phyloP scores from a whole-genome alignment of 1,140 invertebrate species.

The Sycobia sp. region DNA sequence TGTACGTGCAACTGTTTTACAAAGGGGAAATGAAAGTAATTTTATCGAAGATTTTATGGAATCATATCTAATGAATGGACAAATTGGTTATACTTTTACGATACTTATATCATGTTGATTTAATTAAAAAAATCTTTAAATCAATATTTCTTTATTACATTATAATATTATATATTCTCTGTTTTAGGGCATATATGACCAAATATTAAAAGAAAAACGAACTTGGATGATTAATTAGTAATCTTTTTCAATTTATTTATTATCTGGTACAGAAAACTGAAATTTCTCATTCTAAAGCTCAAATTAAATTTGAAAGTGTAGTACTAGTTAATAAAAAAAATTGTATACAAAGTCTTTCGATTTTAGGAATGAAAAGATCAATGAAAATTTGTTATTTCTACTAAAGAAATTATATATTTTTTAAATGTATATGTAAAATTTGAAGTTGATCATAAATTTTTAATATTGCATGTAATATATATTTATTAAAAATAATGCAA shows the following conservation, averaged over 20 bases:
- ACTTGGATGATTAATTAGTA: constrained; percentile 19
- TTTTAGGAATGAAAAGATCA: too few species aligned
- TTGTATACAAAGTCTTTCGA: too few species aligned
- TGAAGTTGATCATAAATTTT: too few species aligned
- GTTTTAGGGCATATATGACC: constrained; percentile 33
- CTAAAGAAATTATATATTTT: too few species aligned
- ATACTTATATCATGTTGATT: constrained; percentile 45
- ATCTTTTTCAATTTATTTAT: not conserved
- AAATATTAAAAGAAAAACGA: constrained; percentile 30
- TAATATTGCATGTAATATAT: too few species aligned
- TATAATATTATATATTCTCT: constrained; percentile 22
- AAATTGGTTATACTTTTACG: constrained; percentile 84
- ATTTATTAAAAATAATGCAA: too few species aligned
- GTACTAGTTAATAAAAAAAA: too few species aligned
- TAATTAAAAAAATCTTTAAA: too few species aligned
- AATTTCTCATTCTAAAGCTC: constrained; percentile 22
- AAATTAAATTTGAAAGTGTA: too few species aligned
- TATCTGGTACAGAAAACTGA: constrained; percentile 14
- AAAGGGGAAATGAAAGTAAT: constrained; percentile 84
- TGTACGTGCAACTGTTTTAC: constrained; percentile 77
- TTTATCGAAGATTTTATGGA: constrained; percentile 86
- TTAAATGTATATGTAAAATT: too few species aligned
- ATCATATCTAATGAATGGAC: constrained; percentile 73
- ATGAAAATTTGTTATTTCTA: too few species aligned
- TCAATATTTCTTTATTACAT: not conserved